Base-by-base conservation (phyloP, 2,888 invertebrate species). In the Pterobdella sp. region DNA sequence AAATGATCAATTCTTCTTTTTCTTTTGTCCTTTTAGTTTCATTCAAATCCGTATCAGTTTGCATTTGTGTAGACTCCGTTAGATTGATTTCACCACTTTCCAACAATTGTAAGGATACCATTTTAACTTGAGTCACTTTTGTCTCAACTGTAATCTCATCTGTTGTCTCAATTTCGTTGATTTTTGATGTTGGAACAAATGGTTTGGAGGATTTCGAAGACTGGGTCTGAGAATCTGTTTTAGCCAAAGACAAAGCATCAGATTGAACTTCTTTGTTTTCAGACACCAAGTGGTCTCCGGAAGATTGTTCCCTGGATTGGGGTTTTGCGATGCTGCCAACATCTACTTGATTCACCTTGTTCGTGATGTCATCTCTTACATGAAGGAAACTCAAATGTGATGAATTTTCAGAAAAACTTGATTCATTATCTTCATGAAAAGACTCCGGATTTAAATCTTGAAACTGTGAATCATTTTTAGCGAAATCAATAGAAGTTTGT, bases 71-170 rank as follows among this genome's bases (percentile, higher is more conserved):
- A 7, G 73, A 76, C 72, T 78, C 76, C 56, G 73, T 73, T 29
- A 78, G 37, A 1, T 76, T 76, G 29, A 78, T 75, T 29, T 64
- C 75, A 10, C 78, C 78, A n/a, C 32, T 32, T 35, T 74, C 73
- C 0, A 71, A 73, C 67, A 78, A 37, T 64, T 76, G 75, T 76
- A 78, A 74, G 63, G 72, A 73, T 22, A 76, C 72, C 14, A 75
- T 77, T 75, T 77, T 76, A 34, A 75, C 64, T 32, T 77, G 73
- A 1, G 68, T 76, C 34, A 77, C 77, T 49, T 74, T 75, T 10
- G 77, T 76, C 36, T 77, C 75, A 1, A 77, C 69, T 31, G 77
- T 76, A 36, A 77, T 73, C 66, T 77, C 77, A 34, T 77, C 77
- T 0, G 71, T 73, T 1, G 74, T 74, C 70, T 78, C 76, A 4